Evolutionary conservation across 2,797 vertebrate genomes (phyloP).

Genomic region (Sebastes hubbsi): DNA sequence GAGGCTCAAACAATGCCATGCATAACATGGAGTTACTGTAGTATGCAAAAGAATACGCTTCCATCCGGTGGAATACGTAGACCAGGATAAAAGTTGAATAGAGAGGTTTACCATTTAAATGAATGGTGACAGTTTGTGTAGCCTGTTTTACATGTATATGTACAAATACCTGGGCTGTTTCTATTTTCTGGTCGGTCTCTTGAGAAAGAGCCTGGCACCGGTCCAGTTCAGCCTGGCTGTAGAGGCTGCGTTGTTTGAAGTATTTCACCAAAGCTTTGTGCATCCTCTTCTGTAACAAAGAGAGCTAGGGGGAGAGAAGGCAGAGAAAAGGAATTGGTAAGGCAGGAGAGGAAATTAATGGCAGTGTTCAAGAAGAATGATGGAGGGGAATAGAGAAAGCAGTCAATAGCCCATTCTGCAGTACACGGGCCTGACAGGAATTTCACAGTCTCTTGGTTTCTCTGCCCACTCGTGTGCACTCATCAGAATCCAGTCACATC

Average conservation of each 20-base stretch:
- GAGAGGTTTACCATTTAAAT: slow-evolving; percentile 72
- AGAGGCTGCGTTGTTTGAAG: slow-evolving; percentile 87
- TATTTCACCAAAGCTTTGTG: slow-evolving; percentile 85
- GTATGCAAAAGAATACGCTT: slow-evolving; percentile 62
- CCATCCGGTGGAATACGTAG: slow-evolving; percentile 59
- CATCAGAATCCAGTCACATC: slow-evolving; percentile 99
- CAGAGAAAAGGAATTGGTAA: slow-evolving; percentile 92
- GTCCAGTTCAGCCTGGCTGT: slow-evolving; percentile 90
- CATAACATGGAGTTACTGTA: slow-evolving; percentile 64
- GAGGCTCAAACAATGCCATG: slow-evolving; percentile 69
- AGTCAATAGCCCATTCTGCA: slow-evolving; percentile 99
- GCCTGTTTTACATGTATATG: slow-evolving; percentile 68
- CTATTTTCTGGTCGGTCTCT: slow-evolving; percentile 94
- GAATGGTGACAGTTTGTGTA: slow-evolving; percentile 72
- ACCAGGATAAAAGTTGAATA: slow-evolving; percentile 62
- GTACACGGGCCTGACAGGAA: slow-evolving; percentile 99
- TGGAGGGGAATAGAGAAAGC: slow-evolving; percentile 99
- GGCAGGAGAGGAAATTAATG: slow-evolving; percentile 99
- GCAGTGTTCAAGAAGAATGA: slow-evolving; percentile 99
- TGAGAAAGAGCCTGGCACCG: slow-evolving; percentile 91
- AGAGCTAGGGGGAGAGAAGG: slow-evolving; percentile 86
- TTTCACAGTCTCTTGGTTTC: slow-evolving; percentile 99
- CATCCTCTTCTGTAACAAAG: slow-evolving; percentile 90
- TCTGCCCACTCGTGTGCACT: slow-evolving; percentile 99
- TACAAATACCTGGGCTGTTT: slow-evolving; percentile 96